Evolutionary conservation across 1,140 invertebrate species (phyloP), one percentile per base, ranked within the genome.

Genomic region (Drosophila ercepeae): DNA sequence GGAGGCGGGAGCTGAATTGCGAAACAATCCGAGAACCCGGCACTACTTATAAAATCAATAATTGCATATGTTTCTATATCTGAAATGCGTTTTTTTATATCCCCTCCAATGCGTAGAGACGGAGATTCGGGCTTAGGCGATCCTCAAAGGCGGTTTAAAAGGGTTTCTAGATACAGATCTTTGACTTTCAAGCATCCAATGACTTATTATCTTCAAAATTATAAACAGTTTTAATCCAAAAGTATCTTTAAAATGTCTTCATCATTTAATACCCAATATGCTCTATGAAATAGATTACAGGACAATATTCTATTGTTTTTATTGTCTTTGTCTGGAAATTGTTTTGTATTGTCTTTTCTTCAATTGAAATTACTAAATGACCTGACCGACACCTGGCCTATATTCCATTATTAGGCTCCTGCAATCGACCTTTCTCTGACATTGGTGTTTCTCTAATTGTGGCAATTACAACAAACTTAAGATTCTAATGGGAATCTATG

Each of bases 41-140:
- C 81, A 70, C 60, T 59, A 81, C 61, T 67, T 77, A 60, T 63
- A 57, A 75, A 73, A 84, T 84, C 79, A 74, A 84, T 86, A 79
- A 71, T 67, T 53, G 50, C 49, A 64, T 73, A 27, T 51, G 63
- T 44, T 63, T 54, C 45, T 42, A 32, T 27, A 44, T 48, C 55
- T 36, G 42, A 67, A 67, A 67, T n/a, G n/a, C n/a, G n/a, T n/a
- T 68, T 44, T 14, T 27, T 34, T 50, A 5, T 11, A 11, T 32
- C 36, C 18, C 2, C 55, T 64, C 58, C 16, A 34, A 29, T 0
- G 60, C 60, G 65, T 60, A 42, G n/a, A n/a, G n/a, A 65, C 45
- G 46, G 46, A 65, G 64, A 53, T 45, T 72, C 34, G 65, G 52
- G 9, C 34, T 34, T 52, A 52, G 48, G 16, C 52, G 67, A 19